A percentile compares a stretch with the other conserved stretches of the same genome.
Conservation (phyloP, 2,797 vertebrate genomes). For the Oreochromis grahami region DNA sequence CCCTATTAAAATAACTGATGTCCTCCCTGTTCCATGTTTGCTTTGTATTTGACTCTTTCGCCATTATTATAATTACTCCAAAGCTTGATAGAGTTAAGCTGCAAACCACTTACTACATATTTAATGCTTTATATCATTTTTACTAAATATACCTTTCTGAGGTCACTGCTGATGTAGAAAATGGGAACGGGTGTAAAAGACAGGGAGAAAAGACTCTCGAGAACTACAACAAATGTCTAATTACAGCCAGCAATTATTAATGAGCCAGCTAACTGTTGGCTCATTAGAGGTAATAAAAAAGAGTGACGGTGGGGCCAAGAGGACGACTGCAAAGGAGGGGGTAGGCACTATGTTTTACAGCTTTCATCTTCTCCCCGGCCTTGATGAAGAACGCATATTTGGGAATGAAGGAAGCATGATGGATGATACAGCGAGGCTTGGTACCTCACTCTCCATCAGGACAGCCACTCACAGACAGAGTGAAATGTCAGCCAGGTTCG, state of each 20-base stretch:
- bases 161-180: background rate
- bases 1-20: background rate
- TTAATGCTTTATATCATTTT: background rate
- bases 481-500: conserved; percentile 66
- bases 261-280: conserved; percentile 55
- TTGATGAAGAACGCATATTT: conserved; percentile 53
- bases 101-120: background rate
- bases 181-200: background rate
- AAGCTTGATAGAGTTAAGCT: background rate
- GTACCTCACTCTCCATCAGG: conserved; percentile 43
- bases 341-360: conserved; percentile 53
- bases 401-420: conserved; percentile 58
- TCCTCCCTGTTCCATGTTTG: background rate
- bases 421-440: conserved; percentile 35
- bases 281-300: conserved; percentile 65
- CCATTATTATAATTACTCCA: background rate
- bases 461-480: conserved; percentile 33
- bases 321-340: conserved; percentile 2
- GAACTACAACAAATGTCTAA: conserved; percentile 42
- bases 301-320: conserved; percentile 31
- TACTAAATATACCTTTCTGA: background rate
- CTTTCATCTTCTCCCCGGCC: conserved; percentile 41
- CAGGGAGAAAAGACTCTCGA: background rate
- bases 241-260: conserved; percentile 61
- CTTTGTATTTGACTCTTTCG: background rate